A percentile compares a stretch with the other conserved stretches of the same genome.
phyloP scores from a whole-genome alignment of 2,888 invertebrate genomes.

The Tyria jacobaeae region DNA sequence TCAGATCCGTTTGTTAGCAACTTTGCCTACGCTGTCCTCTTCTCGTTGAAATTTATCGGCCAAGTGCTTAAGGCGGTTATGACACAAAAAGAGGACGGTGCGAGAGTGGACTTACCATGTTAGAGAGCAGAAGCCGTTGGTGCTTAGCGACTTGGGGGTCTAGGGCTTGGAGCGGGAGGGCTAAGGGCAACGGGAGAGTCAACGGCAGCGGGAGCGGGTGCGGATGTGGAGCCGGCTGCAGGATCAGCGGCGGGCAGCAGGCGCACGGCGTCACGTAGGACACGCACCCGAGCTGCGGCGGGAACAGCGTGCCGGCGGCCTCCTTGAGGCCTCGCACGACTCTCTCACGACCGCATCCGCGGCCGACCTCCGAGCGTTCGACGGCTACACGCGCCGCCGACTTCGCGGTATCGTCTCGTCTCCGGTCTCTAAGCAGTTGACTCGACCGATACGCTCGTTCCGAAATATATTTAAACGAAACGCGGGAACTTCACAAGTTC shows the following conservation, averaged over 20 bases:
- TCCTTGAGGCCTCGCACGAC: conserved; percentile 83
- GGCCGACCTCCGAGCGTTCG: conserved; percentile 77
- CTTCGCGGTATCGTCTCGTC: conserved; percentile 59
- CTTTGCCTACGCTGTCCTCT: conserved; percentile 60
- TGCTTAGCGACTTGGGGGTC: conserved; percentile 84
- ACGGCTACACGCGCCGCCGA: conserved; percentile 78
- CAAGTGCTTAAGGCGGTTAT: conserved; percentile 51
- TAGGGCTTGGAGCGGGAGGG: conserved; percentile 82
- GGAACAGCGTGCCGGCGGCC: conserved; percentile 87
- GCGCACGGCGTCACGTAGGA: conserved; percentile 85
- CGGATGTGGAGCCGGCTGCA: conserved; percentile 80
- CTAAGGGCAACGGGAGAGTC: conserved; percentile 81
- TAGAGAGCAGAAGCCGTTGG: conserved; percentile 85
- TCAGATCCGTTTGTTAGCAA: conserved; percentile 72
- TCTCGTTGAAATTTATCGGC: conserved; percentile 65
- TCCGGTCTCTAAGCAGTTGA: conserved; percentile 37
- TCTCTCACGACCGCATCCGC: conserved; percentile 84
- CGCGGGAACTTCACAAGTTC: conserved; percentile 75
- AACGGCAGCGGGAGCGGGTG: conserved; percentile 76
- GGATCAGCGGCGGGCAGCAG: conserved; percentile 82
- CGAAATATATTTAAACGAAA: conserved; percentile 49
- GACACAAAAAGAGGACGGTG: conserved; percentile 56
- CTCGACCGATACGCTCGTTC: conserved; percentile 52
- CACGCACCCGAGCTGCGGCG: conserved; percentile 86
- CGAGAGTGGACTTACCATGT: conserved; percentile 78